Conservation (phyloP, 2,113 vertebrate genomes). For the Crocuta crocuta region DNA sequence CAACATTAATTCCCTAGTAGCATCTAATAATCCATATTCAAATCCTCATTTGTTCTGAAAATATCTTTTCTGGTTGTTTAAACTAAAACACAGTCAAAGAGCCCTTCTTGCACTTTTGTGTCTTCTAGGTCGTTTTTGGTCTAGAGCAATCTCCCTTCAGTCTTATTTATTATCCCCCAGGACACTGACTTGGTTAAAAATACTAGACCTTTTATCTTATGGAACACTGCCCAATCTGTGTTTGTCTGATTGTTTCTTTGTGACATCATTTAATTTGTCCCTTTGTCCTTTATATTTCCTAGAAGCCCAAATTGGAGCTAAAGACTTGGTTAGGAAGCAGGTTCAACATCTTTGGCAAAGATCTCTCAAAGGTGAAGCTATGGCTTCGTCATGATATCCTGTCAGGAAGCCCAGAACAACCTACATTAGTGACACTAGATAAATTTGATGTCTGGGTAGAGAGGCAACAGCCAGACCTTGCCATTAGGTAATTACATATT, state of each 20-base stretch:
- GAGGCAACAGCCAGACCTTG: neutral
- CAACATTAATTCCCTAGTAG: neutral
- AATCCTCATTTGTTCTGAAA: constrained; percentile 1
- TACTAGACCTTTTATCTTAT: neutral
- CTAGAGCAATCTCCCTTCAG: neutral
- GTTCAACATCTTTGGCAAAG: neutral
- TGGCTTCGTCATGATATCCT: neutral
- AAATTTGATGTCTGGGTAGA: neutral
- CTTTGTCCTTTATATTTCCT: neutral
- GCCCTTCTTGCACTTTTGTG: neutral
- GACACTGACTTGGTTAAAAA: neutral
- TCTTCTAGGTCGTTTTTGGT: neutral
- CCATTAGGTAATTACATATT: neutral
- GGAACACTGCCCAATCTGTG: neutral
- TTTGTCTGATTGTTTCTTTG: neutral
- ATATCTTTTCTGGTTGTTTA: neutral
- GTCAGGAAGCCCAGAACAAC: neutral
- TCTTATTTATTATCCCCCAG: neutral
- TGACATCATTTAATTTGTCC: neutral
- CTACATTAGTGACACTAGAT: neutral
- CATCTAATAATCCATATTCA: neutral
- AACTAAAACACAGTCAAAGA: neutral
- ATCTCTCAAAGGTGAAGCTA: neutral
- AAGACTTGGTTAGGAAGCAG: neutral
- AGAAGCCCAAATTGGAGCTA: neutral